Base-by-base conservation (phyloP, 2,113 vertebrate species). In the Pachycephala philippinensis region DNA sequence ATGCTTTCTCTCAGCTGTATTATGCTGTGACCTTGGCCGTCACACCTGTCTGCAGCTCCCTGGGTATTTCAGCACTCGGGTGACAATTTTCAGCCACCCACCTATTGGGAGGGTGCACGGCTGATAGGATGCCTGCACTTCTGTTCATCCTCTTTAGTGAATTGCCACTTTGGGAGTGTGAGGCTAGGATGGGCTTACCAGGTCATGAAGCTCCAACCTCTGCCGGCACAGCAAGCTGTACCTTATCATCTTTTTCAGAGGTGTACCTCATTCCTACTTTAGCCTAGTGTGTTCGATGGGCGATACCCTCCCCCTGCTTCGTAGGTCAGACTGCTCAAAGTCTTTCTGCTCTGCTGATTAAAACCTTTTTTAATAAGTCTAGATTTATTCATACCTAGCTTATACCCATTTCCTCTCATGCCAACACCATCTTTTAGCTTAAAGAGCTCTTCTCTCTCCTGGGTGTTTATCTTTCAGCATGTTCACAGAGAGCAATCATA, bases 301-400 rank as follows among this genome's bases (percentile, higher is more conserved):
- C 33, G 30, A 24, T 50, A 49, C 27, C 57, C 15, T 56, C 37
- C 44, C 59, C 7, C 5, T 37, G 54, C 52, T 56, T 84, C 0
- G 0, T 44, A 81, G 3, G 7, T 61, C 56, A 96, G 47, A 66
- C 65, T 81, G 69, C 39, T 74, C 93, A 49, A 91, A 84, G 61
- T 68, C 77, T 82, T 87, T 70, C 91, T 84, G 80, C 59, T 94
- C 65, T 71, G 56, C 57, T 76, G 89, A 92, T 92, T 89, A 95
- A 57, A 94, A 95, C 56, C 30, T 42, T 81, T 69, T 70, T 74
- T 88, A 83, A 59, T 52, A 64, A 57, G n/a, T 44, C 65, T 84
- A 92, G 72, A 80, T 90, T 84, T 96, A 94, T 89, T 91, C 87
- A 84, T 57, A 76, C 61, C 77, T 92, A 74, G 89, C 91, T 92